Evolutionary conservation across 2,888 invertebrate species (phyloP), one percentile per base, ranked within the genome.

Genomic region (Nomada ferruginata): DNA sequence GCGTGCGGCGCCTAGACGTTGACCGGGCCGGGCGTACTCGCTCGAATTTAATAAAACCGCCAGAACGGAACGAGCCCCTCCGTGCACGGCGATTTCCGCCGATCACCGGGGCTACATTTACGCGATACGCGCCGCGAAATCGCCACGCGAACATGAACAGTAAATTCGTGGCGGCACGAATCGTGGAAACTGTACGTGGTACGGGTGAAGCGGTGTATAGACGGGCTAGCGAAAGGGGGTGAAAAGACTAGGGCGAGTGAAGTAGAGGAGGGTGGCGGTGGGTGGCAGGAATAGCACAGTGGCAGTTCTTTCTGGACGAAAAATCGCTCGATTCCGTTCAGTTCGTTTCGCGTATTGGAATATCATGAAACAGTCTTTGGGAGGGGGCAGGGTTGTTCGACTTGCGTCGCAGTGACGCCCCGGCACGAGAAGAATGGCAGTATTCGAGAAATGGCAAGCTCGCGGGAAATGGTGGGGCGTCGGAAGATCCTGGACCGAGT

Each of bases 401-500:
- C 50, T 52, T 23, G 53, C 26, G 69, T 29, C 47, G 64, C 64
- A 53, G 36, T 23, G 78, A 66, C 71, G 57, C 55, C 44, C 2
- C 36, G 72, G 71, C 53, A 55, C 42, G 20, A 57, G 61, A 79
- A 78, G 81, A 83, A 81, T 65, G 77, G 79, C 74, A 63, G 63
- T 77, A 76, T 72, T 55, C 61, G 75, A 61, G 71, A 76, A 87
- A 78, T 75, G 79, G 78, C 60, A 42, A 42, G 57, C 65, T 53
- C 44, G 66, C 59, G 42, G 29, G 57, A 36, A 36, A 36, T 36
- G 36, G 36, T 7, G 63, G 18, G n/a, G 59, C 20, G 50, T 47
- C n/a, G 36, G 36, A 26, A 20, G 52, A 36, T 50, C 63, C 50
- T 5, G 60, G 42, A 7, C 59, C 47, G 57, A 73, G 57, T 73